Evolutionary conservation across 2,797 vertebrate genomes (phyloP).

Genomic region (Esox masquinongy): DNA sequence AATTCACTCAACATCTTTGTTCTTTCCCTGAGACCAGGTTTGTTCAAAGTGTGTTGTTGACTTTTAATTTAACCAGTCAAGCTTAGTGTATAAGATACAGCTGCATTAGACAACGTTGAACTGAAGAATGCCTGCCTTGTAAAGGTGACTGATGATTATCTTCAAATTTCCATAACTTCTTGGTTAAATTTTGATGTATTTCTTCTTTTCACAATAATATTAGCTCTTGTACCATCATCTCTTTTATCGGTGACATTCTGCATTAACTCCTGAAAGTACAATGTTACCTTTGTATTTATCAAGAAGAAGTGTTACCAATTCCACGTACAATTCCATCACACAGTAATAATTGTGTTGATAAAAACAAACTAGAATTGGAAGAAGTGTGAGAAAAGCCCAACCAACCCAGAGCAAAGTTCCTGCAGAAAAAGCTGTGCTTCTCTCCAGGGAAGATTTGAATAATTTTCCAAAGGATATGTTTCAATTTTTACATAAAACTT

Average conservation of each 20-base stretch:
- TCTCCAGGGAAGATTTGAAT: neutral
- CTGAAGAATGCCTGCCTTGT: too few species aligned
- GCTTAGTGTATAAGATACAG: too few species aligned
- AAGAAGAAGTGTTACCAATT: neutral
- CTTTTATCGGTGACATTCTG: neutral
- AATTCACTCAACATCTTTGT: neutral
- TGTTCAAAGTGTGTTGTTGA: neutral
- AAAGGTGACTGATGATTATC: neutral
- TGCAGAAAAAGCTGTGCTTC: neutral
- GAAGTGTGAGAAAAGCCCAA: neutral
- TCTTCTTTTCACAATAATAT: neutral
- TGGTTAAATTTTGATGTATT: neutral
- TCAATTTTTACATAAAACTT: neutral
- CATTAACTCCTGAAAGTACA: neutral
- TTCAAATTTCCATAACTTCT: neutral
- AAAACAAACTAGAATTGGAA: neutral
- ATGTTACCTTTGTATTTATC: neutral
- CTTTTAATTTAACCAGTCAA: too few species aligned
- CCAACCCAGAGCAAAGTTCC: neutral
- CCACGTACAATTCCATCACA: neutral
- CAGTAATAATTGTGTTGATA: neutral
- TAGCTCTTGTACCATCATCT: neutral
- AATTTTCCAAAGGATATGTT: neutral
- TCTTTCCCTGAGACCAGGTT: neutral
- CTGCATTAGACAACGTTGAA: too few species aligned